Percentiles rank a stretch among this genome's conserved stretches.
phyloP scores from a whole-genome alignment of 2,113 vertebrate genomes.

The Perca fluviatilis region DNA sequence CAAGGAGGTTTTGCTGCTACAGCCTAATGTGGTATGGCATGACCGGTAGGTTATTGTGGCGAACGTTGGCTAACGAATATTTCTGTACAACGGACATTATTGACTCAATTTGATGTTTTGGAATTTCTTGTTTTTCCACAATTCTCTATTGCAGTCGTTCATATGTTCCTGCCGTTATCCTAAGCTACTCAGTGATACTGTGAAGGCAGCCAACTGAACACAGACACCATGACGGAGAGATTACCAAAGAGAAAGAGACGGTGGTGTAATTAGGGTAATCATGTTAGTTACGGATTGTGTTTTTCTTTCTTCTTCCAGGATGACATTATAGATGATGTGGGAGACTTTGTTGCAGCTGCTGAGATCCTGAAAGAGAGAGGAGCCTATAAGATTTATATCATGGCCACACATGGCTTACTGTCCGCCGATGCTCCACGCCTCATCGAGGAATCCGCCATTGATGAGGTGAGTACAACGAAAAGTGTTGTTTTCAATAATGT shows the following conservation, averaged over 20 bases:
- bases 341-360: slow-evolving; percentile 96
- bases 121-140: background rate
- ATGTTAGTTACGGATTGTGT: background rate
- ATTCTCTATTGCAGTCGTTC: background rate
- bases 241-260: background rate
- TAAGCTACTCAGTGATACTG: background rate
- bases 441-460: slow-evolving; percentile 96
- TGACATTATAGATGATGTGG: slow-evolving; percentile 97
- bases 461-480: slow-evolving; percentile 87
- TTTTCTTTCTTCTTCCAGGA: slow-evolving; percentile 84
- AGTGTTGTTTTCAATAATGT: background rate
- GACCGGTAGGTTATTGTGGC: background rate
- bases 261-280: too few relatives aligned
- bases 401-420: slow-evolving; percentile 97
- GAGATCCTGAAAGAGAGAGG: slow-evolving; percentile 98
- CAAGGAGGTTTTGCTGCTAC: background rate
- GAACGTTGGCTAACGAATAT: background rate
- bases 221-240: background rate
- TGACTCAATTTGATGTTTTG: background rate
- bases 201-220: background rate
- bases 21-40: background rate
- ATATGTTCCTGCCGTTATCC: background rate
- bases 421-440: slow-evolving; percentile 96
- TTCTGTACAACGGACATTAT: background rate
- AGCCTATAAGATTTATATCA: slow-evolving; percentile 98